Evolutionary conservation across 2,797 vertebrate genomes (phyloP).

Genomic region (Rallus crepitans): DNA sequence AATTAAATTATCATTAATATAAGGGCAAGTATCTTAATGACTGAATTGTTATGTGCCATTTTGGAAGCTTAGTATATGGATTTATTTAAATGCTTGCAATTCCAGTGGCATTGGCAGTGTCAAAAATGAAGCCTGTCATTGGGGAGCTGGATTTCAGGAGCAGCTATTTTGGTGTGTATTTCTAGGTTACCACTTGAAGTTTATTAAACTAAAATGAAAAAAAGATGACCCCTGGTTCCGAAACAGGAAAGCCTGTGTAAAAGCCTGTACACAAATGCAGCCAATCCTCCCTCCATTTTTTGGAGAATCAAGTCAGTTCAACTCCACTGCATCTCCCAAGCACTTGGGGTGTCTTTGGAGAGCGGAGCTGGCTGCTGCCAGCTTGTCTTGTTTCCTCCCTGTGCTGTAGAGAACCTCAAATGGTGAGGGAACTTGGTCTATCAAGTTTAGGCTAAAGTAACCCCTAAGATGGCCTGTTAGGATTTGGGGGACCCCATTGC

Average conservation of each 20-base stretch:
- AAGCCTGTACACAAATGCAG: not conserved
- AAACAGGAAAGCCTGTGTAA: accelerated
- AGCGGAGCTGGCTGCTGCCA: not conserved
- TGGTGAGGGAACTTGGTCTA: not conserved
- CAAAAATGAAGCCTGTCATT: not conserved
- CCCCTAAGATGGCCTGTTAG: not conserved
- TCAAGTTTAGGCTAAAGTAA: not conserved
- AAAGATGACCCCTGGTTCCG: not conserved
- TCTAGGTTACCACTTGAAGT: not conserved
- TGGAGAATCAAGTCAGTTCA: not conserved
- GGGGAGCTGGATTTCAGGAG: not conserved
- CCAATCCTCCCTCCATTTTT: not conserved
- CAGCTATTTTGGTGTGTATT: not conserved
- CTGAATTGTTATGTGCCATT: not conserved
- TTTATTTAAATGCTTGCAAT: not conserved
- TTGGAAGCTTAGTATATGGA: not conserved
- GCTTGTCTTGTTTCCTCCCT: not conserved
- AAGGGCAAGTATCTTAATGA: not conserved
- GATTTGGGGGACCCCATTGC: not conserved
- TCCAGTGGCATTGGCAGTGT: not conserved
- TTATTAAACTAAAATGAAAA: not conserved
- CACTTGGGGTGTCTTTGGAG: not conserved
- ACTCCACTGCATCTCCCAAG: not conserved
- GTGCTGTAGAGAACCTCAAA: not conserved
- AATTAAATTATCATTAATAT: not conserved